Evolutionary conservation across 2,113 vertebrate genomes (phyloP).

Genomic region (Perccottus glenii): DNA sequence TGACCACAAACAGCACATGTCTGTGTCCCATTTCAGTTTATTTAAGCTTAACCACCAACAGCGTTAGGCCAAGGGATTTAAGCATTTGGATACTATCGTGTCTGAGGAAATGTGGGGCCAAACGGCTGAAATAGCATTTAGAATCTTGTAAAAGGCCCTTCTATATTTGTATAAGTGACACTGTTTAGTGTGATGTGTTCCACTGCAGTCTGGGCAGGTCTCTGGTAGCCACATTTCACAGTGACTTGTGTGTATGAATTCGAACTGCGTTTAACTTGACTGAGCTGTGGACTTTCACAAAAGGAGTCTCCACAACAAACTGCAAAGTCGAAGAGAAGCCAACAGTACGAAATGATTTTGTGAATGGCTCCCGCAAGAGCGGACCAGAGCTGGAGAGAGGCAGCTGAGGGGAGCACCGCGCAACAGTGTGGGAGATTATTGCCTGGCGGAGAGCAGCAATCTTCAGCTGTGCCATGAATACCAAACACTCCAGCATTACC

Average conservation of each 20-base stretch:
- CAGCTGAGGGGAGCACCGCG: conserved; percentile 3
- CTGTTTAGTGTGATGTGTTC: not conserved
- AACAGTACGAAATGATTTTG: conserved; percentile 65
- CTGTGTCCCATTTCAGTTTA: no score
- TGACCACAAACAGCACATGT: not conserved
- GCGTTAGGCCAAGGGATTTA: not conserved
- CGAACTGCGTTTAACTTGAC: conserved; percentile 6
- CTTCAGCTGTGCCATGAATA: conserved; percentile 67
- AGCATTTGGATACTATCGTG: not conserved
- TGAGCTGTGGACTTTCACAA: conserved; percentile 20
- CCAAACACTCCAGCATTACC: conserved; percentile 54
- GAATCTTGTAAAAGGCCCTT: not conserved
- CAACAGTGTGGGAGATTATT: conserved; percentile 72
- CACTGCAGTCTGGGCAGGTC: not conserved
- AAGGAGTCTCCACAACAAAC: conserved; percentile 11
- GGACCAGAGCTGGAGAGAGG: conserved; percentile 10
- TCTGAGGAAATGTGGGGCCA: not conserved
- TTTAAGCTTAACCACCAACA: not conserved
- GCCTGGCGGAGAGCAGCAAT: conserved; percentile 66
- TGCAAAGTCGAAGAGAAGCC: conserved; percentile 47
- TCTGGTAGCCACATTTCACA: conserved; percentile 7
- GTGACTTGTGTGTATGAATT: conserved; percentile 3
- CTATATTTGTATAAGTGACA: no score
- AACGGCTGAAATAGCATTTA: not conserved
- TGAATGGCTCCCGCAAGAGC: conserved; percentile 65